phyloP scores from a whole-genome alignment of 1,140 invertebrate genomes.

The Ooceraea biroi region DNA sequence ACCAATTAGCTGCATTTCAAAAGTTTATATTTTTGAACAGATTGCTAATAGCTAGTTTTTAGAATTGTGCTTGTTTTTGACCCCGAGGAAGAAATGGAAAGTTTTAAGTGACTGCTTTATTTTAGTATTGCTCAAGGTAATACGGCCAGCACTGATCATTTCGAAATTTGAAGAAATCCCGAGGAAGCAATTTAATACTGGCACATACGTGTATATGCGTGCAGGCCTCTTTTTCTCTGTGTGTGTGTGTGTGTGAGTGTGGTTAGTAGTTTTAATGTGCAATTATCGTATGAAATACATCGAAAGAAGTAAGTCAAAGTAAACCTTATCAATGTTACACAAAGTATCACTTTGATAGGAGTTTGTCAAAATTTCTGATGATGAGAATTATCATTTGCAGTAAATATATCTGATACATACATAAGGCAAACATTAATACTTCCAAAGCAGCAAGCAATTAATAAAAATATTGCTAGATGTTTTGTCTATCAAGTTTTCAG shows the following conservation, averaged over 20 bases:
- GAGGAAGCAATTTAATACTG: conserved; percentile 35
- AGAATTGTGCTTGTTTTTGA: conserved; percentile 33
- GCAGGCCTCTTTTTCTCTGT: too few relatives aligned
- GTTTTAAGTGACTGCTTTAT: conserved; percentile 7
- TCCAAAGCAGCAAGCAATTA: background rate
- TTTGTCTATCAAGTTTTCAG: too few relatives aligned
- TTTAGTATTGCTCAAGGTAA: conserved; percentile 52
- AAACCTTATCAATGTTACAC: conserved; percentile 5
- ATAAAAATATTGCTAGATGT: background rate
- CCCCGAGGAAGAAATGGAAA: conserved; percentile 42
- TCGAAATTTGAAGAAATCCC: conserved; percentile 46
- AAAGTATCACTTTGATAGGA: background rate
- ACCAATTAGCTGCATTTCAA: too few relatives aligned
- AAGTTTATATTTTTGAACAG: conserved; percentile 1
- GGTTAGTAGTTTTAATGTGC: background rate
- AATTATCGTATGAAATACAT: conserved; percentile 4
- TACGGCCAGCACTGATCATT: background rate
- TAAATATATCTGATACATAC: conserved; percentile 5
- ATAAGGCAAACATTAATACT: background rate
- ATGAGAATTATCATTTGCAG: background rate
- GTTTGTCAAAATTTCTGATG: background rate
- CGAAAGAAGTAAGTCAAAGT: background rate
- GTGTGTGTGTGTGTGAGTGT: too few relatives aligned
- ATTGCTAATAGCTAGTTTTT: conserved; percentile 37
- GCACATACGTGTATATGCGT: too few relatives aligned